Conservation (phyloP, 1,140 invertebrate species). For the Bradysia coprophila region DNA sequence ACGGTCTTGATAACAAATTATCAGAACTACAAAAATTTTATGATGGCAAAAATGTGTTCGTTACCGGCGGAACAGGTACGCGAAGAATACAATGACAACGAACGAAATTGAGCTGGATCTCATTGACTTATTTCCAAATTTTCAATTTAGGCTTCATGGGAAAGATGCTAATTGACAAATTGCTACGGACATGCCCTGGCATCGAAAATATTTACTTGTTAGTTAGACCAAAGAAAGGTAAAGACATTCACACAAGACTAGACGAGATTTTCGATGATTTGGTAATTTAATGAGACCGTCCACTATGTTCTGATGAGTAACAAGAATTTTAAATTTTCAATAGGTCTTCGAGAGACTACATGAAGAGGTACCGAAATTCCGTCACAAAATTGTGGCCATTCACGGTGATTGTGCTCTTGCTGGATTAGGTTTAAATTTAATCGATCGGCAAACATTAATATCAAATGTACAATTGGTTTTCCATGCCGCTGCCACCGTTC, state of each 20-base stretch:
- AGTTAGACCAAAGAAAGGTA: conserved; percentile 57
- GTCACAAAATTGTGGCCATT: conserved; percentile 40
- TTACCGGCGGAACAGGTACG: conserved; percentile 47
- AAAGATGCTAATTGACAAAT: conserved; percentile 52
- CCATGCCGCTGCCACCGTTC: conserved; percentile 47
- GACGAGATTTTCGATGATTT: conserved; percentile 44
- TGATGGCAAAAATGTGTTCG: conserved; percentile 34
- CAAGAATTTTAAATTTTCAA: neutral
- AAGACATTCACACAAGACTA: conserved; percentile 42
- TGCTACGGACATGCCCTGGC: conserved; percentile 53
- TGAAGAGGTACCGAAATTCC: conserved; percentile 37
- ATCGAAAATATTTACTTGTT: conserved; percentile 57
- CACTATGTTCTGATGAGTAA: too few relatives aligned
- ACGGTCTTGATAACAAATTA: neutral
- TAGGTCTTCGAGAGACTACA: conserved; percentile 34
- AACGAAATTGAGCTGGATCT: neutral
- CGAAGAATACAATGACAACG: neutral
- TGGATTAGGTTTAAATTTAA: conserved; percentile 21
- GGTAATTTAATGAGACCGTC: conserved; percentile 25
- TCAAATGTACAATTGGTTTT: conserved; percentile 49
- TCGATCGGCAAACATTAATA: conserved; percentile 21
- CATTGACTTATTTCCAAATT: neutral
- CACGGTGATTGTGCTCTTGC: conserved; percentile 37
- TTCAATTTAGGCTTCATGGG: conserved; percentile 25
- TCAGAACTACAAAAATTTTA: conserved; percentile 31